Evolutionary conservation across 2,888 invertebrate species (phyloP).

Genomic region (Drosophila rellima): DNA sequence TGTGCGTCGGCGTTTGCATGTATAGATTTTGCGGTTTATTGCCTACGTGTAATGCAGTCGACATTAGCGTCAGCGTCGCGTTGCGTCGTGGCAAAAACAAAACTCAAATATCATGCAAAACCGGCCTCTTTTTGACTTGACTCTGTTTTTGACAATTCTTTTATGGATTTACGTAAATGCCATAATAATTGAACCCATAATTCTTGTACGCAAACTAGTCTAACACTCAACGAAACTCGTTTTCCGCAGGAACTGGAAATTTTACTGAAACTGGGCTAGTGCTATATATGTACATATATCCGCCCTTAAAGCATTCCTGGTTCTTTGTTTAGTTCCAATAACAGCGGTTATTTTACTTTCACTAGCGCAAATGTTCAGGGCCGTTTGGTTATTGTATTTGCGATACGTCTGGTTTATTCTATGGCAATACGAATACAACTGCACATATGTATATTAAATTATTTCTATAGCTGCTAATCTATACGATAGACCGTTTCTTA

Average conservation of each 20-base stretch:
- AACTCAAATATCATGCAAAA: slow-evolving; percentile 37
- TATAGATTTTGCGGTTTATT: slow-evolving; percentile 36
- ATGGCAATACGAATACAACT: background rate
- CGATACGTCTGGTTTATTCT: slow-evolving; percentile 11
- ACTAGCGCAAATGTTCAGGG: slow-evolving; percentile 48
- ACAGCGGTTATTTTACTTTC: slow-evolving; percentile 51
- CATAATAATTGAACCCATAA: slow-evolving; percentile 18
- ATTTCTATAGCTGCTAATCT: background rate
- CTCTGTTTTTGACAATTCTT: slow-evolving; percentile 50
- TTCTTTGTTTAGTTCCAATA: slow-evolving; percentile 24
- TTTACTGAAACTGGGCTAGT: slow-evolving; percentile 35
- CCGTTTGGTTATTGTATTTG: slow-evolving; percentile 42
- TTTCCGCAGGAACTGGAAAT: slow-evolving; percentile 42
- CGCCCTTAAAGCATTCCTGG: slow-evolving; percentile 34
- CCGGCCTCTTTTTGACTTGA: slow-evolving; percentile 33
- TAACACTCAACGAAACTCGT: slow-evolving; percentile 33
- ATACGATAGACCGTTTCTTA: background rate
- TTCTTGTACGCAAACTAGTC: slow-evolving; percentile 22
- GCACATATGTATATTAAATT: background rate
- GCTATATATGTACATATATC: background rate
- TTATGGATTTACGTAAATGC: slow-evolving; percentile 40
- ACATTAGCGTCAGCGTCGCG: background rate
- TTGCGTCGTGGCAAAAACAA: slow-evolving; percentile 42
- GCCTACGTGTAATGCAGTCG: slow-evolving; percentile 40
- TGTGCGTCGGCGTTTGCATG: background rate